Base-by-base conservation (phyloP, 2,113 vertebrate genomes). In the Otocyon megalotis region DNA sequence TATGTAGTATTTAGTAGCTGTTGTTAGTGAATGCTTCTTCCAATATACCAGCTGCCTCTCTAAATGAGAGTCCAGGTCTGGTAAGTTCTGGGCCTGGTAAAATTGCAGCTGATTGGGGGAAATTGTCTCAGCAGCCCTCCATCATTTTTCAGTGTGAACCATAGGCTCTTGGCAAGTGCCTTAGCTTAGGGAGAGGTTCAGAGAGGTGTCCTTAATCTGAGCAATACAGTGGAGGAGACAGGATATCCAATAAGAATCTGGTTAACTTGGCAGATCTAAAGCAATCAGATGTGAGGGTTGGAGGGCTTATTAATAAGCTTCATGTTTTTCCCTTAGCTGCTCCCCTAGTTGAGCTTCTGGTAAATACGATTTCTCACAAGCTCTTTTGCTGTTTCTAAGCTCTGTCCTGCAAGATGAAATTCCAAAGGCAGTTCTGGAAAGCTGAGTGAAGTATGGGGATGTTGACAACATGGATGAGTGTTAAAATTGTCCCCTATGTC, bases 171-270 rank as follows among this genome's bases (percentile, higher is more conserved):
- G 85, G 80, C 69, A 71, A 71, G 10, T 4, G 12, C 16, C n/a
- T 8, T 9, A 43, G 22, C 43, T 32, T 69, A 71, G 43, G 3
- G 8, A 0, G 7, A n/a, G 11, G 0, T 43, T 87, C 28, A n/a
- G 16, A 74, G 30, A 16, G 17, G 4, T 71, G 28, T 30, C 0
- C 3, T 30, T 24, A 58, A 13, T 37, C 35, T 10, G 62, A 88
- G 48, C 81, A 92, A 58, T 5, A 0, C 0, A 3, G n/a, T 3
- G 2, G 8, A 53, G 43, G n/a, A 56, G 0, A 0, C 54, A 58
- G 93, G 48, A 24, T 15, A 28, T 22, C 0, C 12, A 14, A 0
- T 9, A 62, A 48, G 77, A 0, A 50, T 30, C 58, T 0, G 0
- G 14, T 26, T 92, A 74, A 62, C 30, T 15, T 16, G 35, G 0